These are phyloP conservation scores for Pachypsylla venusta DNA, from an alignment of 1,140 invertebrate genomes.

Conservation along the genomic window DNA sequence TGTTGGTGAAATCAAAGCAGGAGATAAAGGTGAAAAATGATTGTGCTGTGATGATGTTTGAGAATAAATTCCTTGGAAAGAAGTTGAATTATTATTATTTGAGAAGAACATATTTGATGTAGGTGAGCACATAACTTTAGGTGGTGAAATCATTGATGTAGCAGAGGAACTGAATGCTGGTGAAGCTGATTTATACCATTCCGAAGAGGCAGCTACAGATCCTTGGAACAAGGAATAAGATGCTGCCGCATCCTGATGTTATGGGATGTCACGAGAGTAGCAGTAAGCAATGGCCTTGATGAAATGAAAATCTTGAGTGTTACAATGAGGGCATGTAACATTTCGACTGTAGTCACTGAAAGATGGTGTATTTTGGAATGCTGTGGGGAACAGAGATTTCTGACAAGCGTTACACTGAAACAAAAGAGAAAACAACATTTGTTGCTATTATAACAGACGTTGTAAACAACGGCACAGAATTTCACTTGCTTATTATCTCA, in stretches of 20 bases:
- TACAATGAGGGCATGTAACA: slow-evolving; percentile 80
- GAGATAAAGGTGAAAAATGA: neutral
- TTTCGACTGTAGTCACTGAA: slow-evolving; percentile 91
- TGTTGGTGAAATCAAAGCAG: neutral
- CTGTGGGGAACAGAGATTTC: slow-evolving; percentile 67
- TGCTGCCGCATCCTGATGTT: slow-evolving; percentile 54
- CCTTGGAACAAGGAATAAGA: slow-evolving; percentile 6
- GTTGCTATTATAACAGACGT: too few species aligned
- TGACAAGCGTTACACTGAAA: slow-evolving; percentile 75
- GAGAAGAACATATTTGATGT: neutral
- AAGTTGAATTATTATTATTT: too few species aligned
- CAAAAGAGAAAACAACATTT: slow-evolving; percentile 12
- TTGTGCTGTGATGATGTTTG: neutral
- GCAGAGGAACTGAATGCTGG: slow-evolving; percentile 3
- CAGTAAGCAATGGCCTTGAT: slow-evolving; percentile 72
- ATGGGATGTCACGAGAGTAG: slow-evolving; percentile 71
- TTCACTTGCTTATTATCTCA: too few species aligned
- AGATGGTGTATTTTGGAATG: slow-evolving; percentile 74
- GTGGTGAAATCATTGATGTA: neutral
- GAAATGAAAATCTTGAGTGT: slow-evolving; percentile 80
- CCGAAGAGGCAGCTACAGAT: neutral
- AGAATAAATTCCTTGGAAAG: neutral
- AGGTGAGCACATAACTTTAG: neutral
- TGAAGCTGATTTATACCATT: neutral
- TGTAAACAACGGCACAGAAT: too few species aligned